Evolutionary conservation across 2,113 vertebrate genomes (phyloP).

Genomic region (Neopipo cinnamomea): DNA sequence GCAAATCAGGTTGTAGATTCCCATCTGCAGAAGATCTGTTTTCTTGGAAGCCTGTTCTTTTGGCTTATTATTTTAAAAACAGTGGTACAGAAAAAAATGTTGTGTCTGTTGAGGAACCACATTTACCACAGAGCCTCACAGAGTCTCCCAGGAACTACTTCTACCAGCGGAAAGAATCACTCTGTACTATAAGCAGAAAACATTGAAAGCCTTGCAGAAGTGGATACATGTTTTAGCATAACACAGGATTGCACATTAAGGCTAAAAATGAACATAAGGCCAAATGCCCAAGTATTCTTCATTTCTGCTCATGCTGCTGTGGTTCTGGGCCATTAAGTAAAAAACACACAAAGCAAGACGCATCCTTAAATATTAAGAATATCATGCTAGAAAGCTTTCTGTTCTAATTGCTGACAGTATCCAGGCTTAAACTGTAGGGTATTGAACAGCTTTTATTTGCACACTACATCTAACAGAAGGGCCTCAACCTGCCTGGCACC

Average conservation of each 20-base stretch:
- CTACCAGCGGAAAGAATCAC: background rate
- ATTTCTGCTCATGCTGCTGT: background rate
- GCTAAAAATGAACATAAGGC: background rate
- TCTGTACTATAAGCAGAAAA: background rate
- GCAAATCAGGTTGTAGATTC: background rate
- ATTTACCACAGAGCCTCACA: background rate
- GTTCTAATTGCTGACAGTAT: background rate
- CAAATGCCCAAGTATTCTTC: background rate
- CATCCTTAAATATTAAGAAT: background rate
- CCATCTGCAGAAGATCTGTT: background rate
- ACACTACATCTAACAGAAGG: background rate
- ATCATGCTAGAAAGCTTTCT: background rate
- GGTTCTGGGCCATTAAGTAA: background rate
- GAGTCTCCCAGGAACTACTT: background rate
- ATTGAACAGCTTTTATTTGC: background rate
- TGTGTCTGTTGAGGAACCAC: background rate
- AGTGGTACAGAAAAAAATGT: background rate
- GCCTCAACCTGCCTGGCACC: background rate
- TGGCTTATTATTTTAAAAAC: background rate
- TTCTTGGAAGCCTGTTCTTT: background rate
- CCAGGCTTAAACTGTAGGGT: background rate
- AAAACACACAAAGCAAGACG: background rate
- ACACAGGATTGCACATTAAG: accelerated
- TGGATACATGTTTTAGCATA: background rate
- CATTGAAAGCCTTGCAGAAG: background rate